Evolutionary conservation across 1,140 invertebrate species (phyloP).

Genomic region (Drosophila truncata): DNA sequence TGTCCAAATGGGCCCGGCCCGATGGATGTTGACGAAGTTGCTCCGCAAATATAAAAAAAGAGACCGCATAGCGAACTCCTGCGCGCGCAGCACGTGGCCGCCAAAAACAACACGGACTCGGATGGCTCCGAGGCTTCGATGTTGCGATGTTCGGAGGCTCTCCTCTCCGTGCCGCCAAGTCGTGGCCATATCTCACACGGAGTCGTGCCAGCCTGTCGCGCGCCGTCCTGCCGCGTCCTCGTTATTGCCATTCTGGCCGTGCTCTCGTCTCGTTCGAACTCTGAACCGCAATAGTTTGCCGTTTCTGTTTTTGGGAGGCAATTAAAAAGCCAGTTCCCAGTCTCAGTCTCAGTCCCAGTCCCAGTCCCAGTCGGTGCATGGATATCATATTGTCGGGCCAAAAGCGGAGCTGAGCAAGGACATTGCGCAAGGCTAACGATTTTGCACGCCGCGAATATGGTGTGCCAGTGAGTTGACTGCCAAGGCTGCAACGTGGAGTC

Average conservation of each 20-base stretch:
- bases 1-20: slow-evolving; percentile 34
- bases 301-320: slow-evolving; percentile 57
- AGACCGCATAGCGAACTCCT: slow-evolving; percentile 51
- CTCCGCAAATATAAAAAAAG: slow-evolving; percentile 57
- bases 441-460: slow-evolving; percentile 61
- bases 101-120: slow-evolving; percentile 57
- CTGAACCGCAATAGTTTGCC: slow-evolving; percentile 32
- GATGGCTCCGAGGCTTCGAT: slow-evolving; percentile 24
- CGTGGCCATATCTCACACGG: slow-evolving; percentile 29
- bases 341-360: slow-evolving; percentile 4
- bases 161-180: slow-evolving; percentile 31
- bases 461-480: slow-evolving; percentile 54
- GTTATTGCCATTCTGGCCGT: slow-evolving; percentile 60
- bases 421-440: slow-evolving; percentile 66
- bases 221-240: slow-evolving; percentile 64
- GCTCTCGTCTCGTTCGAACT: slow-evolving; percentile 53
- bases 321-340: slow-evolving; percentile 59
- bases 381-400: slow-evolving; percentile 64
- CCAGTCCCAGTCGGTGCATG: slow-evolving; percentile 56
- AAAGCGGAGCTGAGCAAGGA: slow-evolving; percentile 65
- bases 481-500: slow-evolving; percentile 80
- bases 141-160: slow-evolving; percentile 12
- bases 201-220: slow-evolving; percentile 54
- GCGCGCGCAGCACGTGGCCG: slow-evolving; percentile 80
- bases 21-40: slow-evolving; percentile 66